phyloP scores from a whole-genome alignment of 2,797 vertebrate genomes.

The Rhyacichthys aspro region DNA sequence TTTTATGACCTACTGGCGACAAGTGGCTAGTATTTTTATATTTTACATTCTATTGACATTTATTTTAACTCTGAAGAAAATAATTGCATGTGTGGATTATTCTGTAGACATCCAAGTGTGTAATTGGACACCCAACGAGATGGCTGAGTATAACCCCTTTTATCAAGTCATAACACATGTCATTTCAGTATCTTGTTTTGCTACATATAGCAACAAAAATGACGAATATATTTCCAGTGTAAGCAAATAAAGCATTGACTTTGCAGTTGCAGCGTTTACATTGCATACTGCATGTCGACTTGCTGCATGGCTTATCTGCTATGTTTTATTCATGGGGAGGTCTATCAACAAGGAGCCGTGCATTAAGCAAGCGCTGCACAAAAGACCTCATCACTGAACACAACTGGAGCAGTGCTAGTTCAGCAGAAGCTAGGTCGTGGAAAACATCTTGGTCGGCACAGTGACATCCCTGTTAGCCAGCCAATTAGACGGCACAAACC shows the following conservation, averaged over 20 bases:
- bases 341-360: constrained; percentile 32
- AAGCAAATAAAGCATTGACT: background rate
- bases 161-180: no score
- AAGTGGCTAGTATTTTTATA: background rate
- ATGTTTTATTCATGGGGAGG: constrained; percentile 52
- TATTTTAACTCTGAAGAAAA: no score
- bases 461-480: constrained; percentile 32
- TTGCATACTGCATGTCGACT: background rate
- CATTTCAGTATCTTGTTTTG: no score
- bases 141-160: no score
- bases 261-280: background rate
- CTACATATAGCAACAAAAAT: no score
- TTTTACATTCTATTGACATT: no score
- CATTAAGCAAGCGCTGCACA: constrained; percentile 40
- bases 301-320: constrained; percentile 6
- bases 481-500: constrained; percentile 49
- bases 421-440: constrained; percentile 37
- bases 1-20: background rate
- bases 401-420: constrained; percentile 41
- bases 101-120: no score
- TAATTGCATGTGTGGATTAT: no score
- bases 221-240: no score
- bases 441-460: constrained; percentile 7
- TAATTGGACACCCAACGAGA: no score
- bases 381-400: constrained; percentile 33